These are phyloP conservation scores for Motacilla alba DNA, from an alignment of 2,113 vertebrate species.

Conservation along the genomic window DNA sequence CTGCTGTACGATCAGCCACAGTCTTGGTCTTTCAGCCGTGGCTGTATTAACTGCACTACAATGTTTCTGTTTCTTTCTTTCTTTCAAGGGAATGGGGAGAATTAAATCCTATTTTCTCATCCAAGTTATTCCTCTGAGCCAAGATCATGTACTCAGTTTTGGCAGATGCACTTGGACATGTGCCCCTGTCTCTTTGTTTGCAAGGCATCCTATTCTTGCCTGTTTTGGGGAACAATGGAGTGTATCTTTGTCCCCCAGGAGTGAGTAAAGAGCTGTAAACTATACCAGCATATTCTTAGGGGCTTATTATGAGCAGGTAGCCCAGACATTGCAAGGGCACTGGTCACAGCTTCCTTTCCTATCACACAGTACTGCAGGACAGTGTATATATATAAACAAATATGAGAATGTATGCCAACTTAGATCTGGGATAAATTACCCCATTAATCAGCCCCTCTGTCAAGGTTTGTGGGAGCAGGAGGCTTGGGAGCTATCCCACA, in stretches of 20 bases:
- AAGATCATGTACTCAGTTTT: background rate
- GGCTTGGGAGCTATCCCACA: background rate
- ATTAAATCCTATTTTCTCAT: background rate
- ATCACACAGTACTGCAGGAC: background rate
- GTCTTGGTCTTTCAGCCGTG: background rate
- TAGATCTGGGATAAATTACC: background rate
- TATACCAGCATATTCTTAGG: background rate
- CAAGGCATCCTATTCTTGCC: background rate
- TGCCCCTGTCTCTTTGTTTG: background rate
- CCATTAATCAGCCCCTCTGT: background rate
- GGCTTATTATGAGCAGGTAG: background rate
- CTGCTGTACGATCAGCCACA: rapidly evolving
- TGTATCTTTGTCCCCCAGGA: background rate
- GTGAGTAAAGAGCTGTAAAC: background rate
- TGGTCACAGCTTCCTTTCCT: background rate
- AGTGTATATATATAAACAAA: background rate
- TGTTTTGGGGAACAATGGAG: background rate
- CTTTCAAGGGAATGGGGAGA: background rate
- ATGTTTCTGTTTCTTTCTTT: background rate
- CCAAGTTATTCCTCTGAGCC: background rate
- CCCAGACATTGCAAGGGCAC: background rate
- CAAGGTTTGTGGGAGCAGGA: background rate
- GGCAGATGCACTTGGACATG: background rate
- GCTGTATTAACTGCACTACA: background rate
- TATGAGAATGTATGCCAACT: background rate